Base-by-base conservation (phyloP, 2,888 invertebrate species). In the Philaethria dido region DNA sequence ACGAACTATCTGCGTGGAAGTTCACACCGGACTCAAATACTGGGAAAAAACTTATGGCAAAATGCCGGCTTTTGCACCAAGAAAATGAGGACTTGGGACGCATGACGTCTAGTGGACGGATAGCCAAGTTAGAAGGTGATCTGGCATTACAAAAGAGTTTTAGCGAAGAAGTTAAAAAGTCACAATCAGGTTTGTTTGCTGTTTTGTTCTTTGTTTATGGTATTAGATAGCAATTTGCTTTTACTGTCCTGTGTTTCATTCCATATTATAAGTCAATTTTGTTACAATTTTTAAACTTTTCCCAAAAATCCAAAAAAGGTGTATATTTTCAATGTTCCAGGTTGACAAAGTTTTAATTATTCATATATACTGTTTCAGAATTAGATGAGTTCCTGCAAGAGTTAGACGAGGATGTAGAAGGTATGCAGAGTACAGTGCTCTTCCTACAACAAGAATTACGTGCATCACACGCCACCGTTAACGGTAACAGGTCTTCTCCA, bases 21-120 rank as follows among this genome's bases (percentile, higher is more conserved):
- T 99, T 99, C 88, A 99, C 99, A 14, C 98, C 99, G n/a, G 99
- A 99, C 89, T 99, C 98, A 72, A 98, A 98, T 93, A 99, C 99
- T 55, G 99, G 99, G 73, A 99, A 99, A 89, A 95, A 99, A 75
- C 93, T 99, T 74, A 99, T 99, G 99, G 98, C 99, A 11, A 98
- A 99, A 86, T 99, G 99, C 85, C 95, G 99, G 71, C 92, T 98
- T 74, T 90, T 99, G 55, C 97, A 99, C 83, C 98, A 99, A 87
- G 99, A 99, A 87, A 99, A 99, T 88, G 99, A 99, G 87, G 99
- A 99, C 81, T 93, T 99, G 20, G 99, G 99, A 13, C 97, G 98
- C 81, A 97, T 98, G 94, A 98, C 99, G 52, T 97, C 98, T 6
- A 98, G 98, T 76, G 99, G 99, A 1, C 94, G 98, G 75, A 95